Conservation (phyloP, 2,797 vertebrate species). For the Lithobates sylvaticus region DNA sequence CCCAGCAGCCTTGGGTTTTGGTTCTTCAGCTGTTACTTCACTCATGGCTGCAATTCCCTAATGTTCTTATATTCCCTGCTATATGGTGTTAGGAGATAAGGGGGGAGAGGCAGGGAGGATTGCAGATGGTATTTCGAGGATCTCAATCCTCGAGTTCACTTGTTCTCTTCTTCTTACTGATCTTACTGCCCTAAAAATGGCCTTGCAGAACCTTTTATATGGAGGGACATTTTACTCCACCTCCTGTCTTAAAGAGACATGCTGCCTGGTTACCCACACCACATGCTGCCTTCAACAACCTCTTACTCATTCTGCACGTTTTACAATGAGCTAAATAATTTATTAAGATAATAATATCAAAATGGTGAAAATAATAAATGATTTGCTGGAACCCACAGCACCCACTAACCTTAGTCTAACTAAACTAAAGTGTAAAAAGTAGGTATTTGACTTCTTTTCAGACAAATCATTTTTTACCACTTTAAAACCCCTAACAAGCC, state of each 20-base stretch:
- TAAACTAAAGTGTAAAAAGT: too few relatives aligned
- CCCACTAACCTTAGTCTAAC: too few relatives aligned
- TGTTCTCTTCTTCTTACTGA: constrained; percentile 62
- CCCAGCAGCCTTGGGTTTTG: constrained; percentile 50
- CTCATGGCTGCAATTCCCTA: constrained; percentile 49
- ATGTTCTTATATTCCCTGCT: constrained; percentile 35
- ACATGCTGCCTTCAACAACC: too few relatives aligned
- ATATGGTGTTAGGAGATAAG: constrained; percentile 36
- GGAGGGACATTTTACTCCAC: constrained; percentile 61
- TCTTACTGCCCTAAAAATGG: constrained; percentile 81
- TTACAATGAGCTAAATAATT: background rate
- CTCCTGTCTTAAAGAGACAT: constrained; percentile 47
- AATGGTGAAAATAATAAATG: too few relatives aligned
- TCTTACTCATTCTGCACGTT: background rate
- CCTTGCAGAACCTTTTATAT: constrained; percentile 74
- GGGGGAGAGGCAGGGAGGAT: constrained; percentile 60
- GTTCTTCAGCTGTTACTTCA: constrained; percentile 60
- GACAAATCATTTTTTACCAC: too few relatives aligned
- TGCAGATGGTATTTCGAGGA: constrained; percentile 61
- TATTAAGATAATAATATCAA: background rate
- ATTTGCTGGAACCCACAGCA: too few relatives aligned
- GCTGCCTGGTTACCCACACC: background rate
- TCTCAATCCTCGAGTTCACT: constrained; percentile 56
- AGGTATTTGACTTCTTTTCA: too few relatives aligned
- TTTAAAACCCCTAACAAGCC: too few relatives aligned